Base-by-base conservation (phyloP, 2,797 vertebrate species). In the Parotocinclus haroldoi region DNA sequence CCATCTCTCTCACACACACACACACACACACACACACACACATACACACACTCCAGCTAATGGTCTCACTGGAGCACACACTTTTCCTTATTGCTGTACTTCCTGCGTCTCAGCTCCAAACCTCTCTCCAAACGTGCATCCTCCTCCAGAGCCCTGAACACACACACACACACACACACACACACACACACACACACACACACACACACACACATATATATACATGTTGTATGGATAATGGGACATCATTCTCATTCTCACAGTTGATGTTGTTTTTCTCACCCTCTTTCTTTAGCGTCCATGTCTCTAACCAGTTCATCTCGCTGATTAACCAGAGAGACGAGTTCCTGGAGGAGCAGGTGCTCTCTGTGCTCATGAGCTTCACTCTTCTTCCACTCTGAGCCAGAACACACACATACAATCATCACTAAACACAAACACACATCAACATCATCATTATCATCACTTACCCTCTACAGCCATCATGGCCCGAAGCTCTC, bases 291-390 rank as follows among this genome's bases (percentile, higher is more conserved):
- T 71, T 91, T 94, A 74, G 91, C 90, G 53, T 96, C 94, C 55
- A 96, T 88, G 80, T 96, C 88, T 69, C 91, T 80, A 77, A 96
- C 92, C 78, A 96, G 86, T 75, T 93, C 91, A 2, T 96, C 94
- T 2, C 94, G 82, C 71, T 95, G 92, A 84, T 96, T 93, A 76
- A 96, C 94, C 78, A 96, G 75, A 0, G 92, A 93, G 66, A 96
- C 92, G 59, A 96, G 82, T 68, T 96, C 93, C 45, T 93, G 89
- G 59, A 96, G 87, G 57, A 96, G 85, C 27, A 94, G 88, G 78
- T 94, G 89, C 78, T 95, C 94, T 46, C 92, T 88, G 71, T 88
- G 91, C 81, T 91, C 89, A 78, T 96, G 94, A 10, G 87, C 85
- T 0, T 85, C 60, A 0, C 93, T 91, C 76, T 96, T 96, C 86